A percentile compares a stretch with the other conserved stretches of the same genome.
Conservation (phyloP, 2,113 vertebrate species). For the Spermophilus dauricus region DNA sequence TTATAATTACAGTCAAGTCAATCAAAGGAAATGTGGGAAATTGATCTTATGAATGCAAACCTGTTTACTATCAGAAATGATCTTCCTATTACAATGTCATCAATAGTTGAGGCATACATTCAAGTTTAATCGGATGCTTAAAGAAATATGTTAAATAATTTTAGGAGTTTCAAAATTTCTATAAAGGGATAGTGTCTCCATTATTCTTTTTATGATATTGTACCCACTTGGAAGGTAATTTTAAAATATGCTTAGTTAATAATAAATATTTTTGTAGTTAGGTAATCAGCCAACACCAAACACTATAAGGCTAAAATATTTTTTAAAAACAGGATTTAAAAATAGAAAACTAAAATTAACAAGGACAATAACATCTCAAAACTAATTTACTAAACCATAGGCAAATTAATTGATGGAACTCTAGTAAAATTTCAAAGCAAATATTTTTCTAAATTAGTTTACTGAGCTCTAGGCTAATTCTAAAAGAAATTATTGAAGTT, state of each 20-base stretch:
- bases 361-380: not conserved
- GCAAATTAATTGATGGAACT: not conserved
- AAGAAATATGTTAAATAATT: not conserved
- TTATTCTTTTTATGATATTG: not conserved
- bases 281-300: not conserved
- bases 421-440: not conserved
- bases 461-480: not conserved
- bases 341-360: not conserved
- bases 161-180: not conserved
- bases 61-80: not conserved
- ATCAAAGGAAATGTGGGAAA: not conserved
- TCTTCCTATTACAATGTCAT: not conserved
- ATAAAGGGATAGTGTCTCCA: not conserved
- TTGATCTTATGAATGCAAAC: not conserved
- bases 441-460: not conserved
- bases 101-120: not conserved
- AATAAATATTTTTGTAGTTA: not conserved
- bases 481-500: not conserved
- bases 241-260: not conserved
- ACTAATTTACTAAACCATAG: not conserved
- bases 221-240: not conserved
- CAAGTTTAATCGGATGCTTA: not conserved
- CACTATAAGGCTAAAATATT: not conserved
- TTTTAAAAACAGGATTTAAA: not conserved
- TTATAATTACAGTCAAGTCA: not conserved